These are phyloP conservation scores for Drosophila malerkotliana DNA, from an alignment of 1,140 invertebrate species.

Conservation along the genomic window DNA sequence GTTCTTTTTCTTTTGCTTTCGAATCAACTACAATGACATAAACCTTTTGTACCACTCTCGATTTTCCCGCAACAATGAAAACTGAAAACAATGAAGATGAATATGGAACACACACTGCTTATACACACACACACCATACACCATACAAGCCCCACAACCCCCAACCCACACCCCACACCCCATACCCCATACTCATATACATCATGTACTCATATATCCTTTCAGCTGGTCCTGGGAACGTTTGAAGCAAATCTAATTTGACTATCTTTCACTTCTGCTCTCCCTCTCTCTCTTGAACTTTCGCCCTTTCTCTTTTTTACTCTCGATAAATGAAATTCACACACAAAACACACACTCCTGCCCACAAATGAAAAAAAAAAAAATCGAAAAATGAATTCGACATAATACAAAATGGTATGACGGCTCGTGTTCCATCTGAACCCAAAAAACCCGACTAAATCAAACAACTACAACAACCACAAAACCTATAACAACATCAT, in stretches of 20 bases:
- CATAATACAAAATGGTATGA: conserved; percentile 42
- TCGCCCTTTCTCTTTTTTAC: conserved; percentile 23
- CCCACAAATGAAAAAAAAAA: conserved; percentile 18
- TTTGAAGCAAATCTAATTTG: conserved; percentile 83
- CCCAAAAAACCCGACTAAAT: conserved; percentile 44
- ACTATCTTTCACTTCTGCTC: conserved; percentile 72
- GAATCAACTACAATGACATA: conserved; percentile 39
- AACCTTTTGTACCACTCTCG: conserved; percentile 32
- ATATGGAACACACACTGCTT: conserved; percentile 41
- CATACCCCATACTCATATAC: conserved; percentile 23
- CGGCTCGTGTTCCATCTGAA: conserved; percentile 29
- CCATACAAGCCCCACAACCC: conserved; percentile 7
- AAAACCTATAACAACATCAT: conserved; percentile 51
- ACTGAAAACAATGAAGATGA: conserved; percentile 66
- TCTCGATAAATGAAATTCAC: conserved; percentile 35
- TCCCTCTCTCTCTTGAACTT: conserved; percentile 39
- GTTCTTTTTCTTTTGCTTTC: conserved; percentile 20
- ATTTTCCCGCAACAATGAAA: conserved; percentile 52
- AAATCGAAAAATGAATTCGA: conserved; percentile 40
- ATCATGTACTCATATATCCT: conserved; percentile 48
- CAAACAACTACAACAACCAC: conserved; percentile 43
- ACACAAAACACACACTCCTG: conserved; percentile 33
- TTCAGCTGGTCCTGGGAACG: conserved; percentile 82
- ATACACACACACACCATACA: conserved; percentile 26
- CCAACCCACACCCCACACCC: not conserved